phyloP scores from a whole-genome alignment of 1,140 invertebrate genomes.

The Yoshiicerus persimilis region DNA sequence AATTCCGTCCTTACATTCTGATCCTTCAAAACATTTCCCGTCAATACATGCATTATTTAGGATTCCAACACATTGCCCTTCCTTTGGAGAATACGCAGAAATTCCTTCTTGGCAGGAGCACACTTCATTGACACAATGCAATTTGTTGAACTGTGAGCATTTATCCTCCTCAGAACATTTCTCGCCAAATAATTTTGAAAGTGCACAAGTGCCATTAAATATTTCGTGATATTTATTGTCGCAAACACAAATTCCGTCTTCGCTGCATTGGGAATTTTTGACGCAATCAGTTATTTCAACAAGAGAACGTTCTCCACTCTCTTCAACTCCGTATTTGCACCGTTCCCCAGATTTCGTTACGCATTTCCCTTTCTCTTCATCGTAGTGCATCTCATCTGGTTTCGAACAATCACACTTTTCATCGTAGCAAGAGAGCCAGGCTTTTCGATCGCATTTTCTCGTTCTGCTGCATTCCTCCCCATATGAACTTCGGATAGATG shows the following conservation, averaged over 20 bases:
- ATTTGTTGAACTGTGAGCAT: not conserved
- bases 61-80: not conserved
- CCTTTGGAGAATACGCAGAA: not conserved
- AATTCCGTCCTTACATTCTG: not conserved
- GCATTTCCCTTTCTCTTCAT: not conserved
- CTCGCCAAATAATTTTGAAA: no score
- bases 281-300: not conserved
- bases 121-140: not conserved
- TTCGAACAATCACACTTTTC: no score
- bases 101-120: no score
- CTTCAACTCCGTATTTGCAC: not conserved
- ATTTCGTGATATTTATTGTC: not conserved
- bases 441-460: not conserved
- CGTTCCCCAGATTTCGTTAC: no score
- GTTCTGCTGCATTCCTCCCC: not conserved
- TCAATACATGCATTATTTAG: not conserved
- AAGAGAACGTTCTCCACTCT: not conserved
- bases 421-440: no score
- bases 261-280: not conserved
- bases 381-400: conserved; percentile 23
- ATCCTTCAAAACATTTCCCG: not conserved
- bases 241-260: not conserved
- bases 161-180: not conserved
- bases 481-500: not conserved
- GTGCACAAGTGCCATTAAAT: not conserved